Conservation (phyloP, 2,113 vertebrate genomes). For the Melospiza georgiana region DNA sequence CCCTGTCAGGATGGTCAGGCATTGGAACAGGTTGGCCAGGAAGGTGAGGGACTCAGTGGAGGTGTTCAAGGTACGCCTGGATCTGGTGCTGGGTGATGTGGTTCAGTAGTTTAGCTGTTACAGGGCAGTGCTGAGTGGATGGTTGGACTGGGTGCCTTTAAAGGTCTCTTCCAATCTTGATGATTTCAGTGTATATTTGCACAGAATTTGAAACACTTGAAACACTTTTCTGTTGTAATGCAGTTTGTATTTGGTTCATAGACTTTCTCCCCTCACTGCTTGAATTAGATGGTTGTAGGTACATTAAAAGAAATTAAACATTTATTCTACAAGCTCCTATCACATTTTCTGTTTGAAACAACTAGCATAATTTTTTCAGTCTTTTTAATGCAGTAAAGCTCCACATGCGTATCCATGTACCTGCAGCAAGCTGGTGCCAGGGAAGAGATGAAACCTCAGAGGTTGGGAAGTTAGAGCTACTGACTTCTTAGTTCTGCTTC, state of each 20-base stretch:
- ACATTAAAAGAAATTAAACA: background rate
- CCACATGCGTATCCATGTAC: background rate
- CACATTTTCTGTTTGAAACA: background rate
- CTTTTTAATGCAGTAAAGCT: background rate
- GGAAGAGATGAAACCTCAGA: background rate
- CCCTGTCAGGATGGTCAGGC: background rate
- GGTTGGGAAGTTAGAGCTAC: background rate
- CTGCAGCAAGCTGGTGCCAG: background rate
- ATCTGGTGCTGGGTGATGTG: background rate
- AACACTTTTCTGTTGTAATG: background rate
- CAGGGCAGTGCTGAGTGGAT: too few relatives aligned
- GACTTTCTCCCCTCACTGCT: rapidly evolving
- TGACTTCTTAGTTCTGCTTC: background rate
- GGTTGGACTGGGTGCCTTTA: background rate
- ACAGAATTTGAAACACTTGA: background rate
- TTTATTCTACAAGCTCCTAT: background rate
- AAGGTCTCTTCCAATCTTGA: background rate
- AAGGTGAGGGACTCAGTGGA: background rate
- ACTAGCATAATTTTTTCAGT: background rate
- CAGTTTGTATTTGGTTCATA: background rate
- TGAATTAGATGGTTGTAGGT: background rate
- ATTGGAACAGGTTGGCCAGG: background rate
- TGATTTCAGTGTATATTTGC: background rate
- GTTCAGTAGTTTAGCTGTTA: background rate
- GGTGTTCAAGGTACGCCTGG: rapidly evolving